These are phyloP conservation scores for Limonius californicus DNA, from an alignment of 1,140 invertebrate genomes.

Conservation along the genomic window DNA sequence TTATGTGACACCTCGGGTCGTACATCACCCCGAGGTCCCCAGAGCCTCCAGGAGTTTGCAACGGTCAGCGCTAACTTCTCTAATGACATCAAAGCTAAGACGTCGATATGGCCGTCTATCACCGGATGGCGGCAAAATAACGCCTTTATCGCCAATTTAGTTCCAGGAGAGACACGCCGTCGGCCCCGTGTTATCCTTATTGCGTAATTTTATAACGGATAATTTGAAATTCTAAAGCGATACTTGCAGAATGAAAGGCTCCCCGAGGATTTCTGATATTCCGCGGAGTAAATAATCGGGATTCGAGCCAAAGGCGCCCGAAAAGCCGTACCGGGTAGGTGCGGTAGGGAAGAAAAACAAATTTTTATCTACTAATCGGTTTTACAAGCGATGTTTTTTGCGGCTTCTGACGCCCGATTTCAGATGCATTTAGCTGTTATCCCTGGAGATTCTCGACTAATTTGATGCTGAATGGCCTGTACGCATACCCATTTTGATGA, in stretches of 20 bases:
- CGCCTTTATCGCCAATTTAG: background rate
- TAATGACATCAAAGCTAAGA: background rate
- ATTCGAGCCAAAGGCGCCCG: too few species aligned
- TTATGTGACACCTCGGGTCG: constrained; percentile 2
- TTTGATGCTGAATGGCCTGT: background rate
- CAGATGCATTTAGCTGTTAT: background rate
- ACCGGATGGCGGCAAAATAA: background rate
- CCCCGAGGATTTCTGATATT: too few species aligned
- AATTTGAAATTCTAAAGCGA: too few species aligned
- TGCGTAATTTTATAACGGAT: too few species aligned
- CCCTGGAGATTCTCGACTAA: background rate
- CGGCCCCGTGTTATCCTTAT: too few species aligned
- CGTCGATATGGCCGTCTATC: background rate
- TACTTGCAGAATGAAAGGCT: too few species aligned
- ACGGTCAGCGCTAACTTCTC: constrained; percentile 6
- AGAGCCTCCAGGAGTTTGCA: background rate
- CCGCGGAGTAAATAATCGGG: too few species aligned
- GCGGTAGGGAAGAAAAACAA: background rate
- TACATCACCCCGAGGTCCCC: background rate
- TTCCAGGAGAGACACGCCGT: background rate
- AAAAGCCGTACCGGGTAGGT: too few species aligned
- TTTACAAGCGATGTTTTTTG: background rate
- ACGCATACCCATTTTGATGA: background rate
- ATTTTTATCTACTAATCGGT: background rate
- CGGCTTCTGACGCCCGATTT: background rate